Evolutionary conservation across 2,797 vertebrate species (phyloP).

Genomic region (Sebastes cheni): DNA sequence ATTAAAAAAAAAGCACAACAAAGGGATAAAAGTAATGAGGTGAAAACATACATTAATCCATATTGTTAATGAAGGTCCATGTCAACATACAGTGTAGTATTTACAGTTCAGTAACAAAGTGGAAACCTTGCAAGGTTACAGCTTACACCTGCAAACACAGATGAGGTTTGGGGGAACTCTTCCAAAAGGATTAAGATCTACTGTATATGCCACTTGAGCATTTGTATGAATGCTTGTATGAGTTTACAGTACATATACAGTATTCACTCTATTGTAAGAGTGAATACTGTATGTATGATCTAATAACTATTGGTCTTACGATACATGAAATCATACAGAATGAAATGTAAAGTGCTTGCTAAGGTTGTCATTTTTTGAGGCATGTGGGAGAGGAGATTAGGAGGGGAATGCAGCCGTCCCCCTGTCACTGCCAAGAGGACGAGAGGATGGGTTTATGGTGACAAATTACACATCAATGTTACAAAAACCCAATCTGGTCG

Average conservation of each 20-base stretch:
- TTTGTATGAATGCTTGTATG: not conserved
- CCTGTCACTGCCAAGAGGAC: constrained; percentile 42
- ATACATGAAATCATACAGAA: constrained; percentile 8
- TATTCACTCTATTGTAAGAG: not conserved
- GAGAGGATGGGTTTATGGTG: constrained; percentile 51
- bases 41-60: not conserved
- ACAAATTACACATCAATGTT: constrained; percentile 59
- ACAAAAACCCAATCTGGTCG: constrained; percentile 45
- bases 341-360: constrained; percentile 30
- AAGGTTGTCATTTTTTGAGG: constrained; percentile 33
- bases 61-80: constrained; percentile 11
- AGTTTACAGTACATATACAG: not conserved
- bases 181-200: constrained; percentile 10
- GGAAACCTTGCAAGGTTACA: constrained; percentile 23
- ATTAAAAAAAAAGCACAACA: not conserved
- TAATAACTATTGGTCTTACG: not conserved
- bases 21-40: not conserved
- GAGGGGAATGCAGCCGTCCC: constrained; percentile 28
- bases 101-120: not conserved
- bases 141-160: constrained; percentile 1
- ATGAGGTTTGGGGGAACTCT: not conserved
- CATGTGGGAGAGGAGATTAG: constrained; percentile 35
- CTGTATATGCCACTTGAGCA: not conserved
- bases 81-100: not conserved
- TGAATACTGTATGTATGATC: not conserved